Percentiles rank a stretch among this genome's conserved stretches.
Evolutionary conservation across 2,797 vertebrate genomes (phyloP).

Genomic region (Malurus splendens): DNA sequence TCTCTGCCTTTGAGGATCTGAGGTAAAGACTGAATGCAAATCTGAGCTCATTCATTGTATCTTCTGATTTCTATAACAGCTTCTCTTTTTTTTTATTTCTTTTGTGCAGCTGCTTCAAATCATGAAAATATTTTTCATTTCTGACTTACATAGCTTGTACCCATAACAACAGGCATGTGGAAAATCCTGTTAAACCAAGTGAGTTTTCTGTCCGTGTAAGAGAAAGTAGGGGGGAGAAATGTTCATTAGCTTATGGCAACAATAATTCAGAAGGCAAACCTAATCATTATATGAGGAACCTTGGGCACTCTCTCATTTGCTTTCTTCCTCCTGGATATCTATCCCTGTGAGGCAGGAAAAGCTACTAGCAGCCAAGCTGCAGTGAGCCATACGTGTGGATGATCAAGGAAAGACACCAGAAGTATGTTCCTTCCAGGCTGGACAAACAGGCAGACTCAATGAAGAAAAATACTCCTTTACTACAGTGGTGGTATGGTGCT

Average conservation of each 20-base stretch:
- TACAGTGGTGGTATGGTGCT: not conserved
- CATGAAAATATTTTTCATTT: not conserved
- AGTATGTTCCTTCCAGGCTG: not conserved
- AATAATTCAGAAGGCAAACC: conserved; percentile 2
- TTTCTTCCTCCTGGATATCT: not conserved
- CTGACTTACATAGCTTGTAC: not conserved
- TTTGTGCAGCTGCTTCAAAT: not conserved
- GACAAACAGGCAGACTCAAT: not conserved
- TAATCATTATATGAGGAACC: not conserved
- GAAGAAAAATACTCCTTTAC: not conserved
- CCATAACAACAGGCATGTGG: not conserved
- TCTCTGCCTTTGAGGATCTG: not conserved
- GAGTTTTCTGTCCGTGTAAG: not conserved
- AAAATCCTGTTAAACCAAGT: conserved; percentile 2
- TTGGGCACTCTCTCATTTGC: not conserved
- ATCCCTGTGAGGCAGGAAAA: not conserved
- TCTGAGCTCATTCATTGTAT: not conserved
- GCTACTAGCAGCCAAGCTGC: not conserved
- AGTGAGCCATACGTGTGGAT: rapidly evolving
- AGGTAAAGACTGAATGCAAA: not conserved
- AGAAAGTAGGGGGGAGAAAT: not conserved
- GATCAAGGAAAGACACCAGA: not conserved
- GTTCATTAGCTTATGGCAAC: not conserved
- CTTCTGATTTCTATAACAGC: not conserved
- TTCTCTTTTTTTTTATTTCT: not conserved